Conservation (phyloP, 2,113 vertebrate genomes). For the Lycaon pictus region DNA sequence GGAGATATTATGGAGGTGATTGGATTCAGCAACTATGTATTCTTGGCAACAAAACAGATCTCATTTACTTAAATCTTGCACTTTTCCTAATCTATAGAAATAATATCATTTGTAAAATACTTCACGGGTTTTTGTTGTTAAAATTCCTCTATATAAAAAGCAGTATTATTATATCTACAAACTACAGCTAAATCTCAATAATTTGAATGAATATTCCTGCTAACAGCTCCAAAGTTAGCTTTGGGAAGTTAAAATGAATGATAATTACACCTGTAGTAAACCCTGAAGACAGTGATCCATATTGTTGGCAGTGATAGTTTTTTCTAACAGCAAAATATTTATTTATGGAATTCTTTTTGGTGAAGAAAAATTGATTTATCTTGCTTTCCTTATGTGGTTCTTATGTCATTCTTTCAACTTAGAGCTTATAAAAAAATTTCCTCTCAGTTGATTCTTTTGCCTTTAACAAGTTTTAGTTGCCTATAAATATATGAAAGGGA, state of each 20-base stretch:
- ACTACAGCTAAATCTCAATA: neutral
- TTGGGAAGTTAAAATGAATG: neutral
- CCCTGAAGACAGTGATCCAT: neutral
- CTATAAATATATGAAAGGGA: neutral
- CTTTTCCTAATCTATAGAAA: neutral
- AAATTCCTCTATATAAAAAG: neutral
- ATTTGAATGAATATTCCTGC: neutral
- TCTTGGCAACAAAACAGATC: neutral
- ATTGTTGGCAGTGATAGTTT: slow-evolving; percentile 26
- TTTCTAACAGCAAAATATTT: slow-evolving; percentile 31
- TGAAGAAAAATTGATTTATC: slow-evolving; percentile 2
- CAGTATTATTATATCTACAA: neutral
- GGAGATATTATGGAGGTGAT: neutral
- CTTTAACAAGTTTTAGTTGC: slow-evolving; percentile 1
- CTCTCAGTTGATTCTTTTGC: neutral
- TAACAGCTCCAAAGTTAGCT: neutral
- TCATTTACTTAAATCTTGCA: neutral
- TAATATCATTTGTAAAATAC: neutral
- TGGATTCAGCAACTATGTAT: neutral
- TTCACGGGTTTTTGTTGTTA: neutral
- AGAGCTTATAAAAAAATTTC: neutral
- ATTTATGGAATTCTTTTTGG: slow-evolving; percentile 29
- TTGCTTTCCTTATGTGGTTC: neutral
- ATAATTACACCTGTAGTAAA: neutral
- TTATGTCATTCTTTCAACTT: neutral